Conservation (phyloP, 2,797 vertebrate species). For the Iguana delicatissima region DNA sequence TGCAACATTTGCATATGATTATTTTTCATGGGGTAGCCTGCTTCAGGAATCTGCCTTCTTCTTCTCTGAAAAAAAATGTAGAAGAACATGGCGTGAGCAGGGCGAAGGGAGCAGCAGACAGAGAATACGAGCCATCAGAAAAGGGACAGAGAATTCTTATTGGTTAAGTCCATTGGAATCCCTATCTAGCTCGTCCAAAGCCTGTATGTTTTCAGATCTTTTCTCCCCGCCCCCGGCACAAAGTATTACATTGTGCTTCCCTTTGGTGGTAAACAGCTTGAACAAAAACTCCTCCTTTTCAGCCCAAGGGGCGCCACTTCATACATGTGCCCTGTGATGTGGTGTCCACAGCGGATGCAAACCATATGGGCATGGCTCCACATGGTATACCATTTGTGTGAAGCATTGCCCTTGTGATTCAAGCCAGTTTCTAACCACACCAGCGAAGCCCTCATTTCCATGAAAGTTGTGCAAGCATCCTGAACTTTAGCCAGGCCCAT, state of each 20-base stretch:
- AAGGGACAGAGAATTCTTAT: neutral
- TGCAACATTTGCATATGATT: constrained; percentile 33
- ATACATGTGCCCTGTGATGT: constrained; percentile 30
- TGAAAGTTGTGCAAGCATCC: constrained; percentile 23
- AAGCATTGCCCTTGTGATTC: constrained; percentile 22
- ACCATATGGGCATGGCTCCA: constrained; percentile 32
- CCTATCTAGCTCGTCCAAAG: constrained; percentile 9
- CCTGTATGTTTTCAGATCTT: neutral
- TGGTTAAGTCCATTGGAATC: constrained; percentile 6
- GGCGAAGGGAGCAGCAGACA: neutral
- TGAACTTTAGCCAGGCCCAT: neutral
- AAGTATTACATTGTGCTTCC: neutral
- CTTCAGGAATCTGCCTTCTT: constrained; percentile 21
- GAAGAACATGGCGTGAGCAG: neutral
- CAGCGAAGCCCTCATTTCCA: neutral
- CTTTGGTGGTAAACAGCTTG: constrained; percentile 12
- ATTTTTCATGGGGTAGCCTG: constrained; percentile 5
- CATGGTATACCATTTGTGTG: constrained; percentile 31
- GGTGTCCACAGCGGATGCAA: constrained; percentile 22
- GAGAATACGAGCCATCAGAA: neutral
- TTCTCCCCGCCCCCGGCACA: neutral
- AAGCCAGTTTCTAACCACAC: constrained; percentile 25
- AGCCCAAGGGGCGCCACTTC: constrained; percentile 25
- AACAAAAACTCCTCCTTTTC: constrained; percentile 3
- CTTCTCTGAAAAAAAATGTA: neutral